Percentiles rank a stretch among this genome's conserved stretches.
These are phyloP conservation scores for Otus sunia DNA, from an alignment of 2,113 vertebrate genomes.

Conservation along the genomic window DNA sequence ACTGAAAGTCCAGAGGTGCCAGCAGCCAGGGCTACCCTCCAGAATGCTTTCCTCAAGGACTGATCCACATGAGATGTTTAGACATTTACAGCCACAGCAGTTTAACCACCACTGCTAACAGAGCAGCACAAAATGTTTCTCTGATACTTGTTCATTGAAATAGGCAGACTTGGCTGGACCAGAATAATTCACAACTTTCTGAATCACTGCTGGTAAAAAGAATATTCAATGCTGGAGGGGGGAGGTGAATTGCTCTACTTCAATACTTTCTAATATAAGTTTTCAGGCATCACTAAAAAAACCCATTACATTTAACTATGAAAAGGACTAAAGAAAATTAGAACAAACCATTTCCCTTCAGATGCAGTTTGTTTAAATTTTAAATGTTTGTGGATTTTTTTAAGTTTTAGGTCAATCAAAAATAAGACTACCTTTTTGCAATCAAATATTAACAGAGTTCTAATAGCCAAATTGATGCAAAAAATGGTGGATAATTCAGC, in stretches of 20 bases:
- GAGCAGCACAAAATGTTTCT: not conserved
- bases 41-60: rapidly evolving
- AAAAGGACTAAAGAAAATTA: not conserved
- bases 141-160: not conserved
- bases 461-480: not conserved
- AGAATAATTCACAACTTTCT: not conserved
- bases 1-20: not conserved
- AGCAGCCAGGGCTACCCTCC: not conserved
- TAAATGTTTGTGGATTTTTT: not conserved
- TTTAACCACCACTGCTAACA: not conserved
- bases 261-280: not conserved
- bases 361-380: not conserved
- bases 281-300: not conserved
- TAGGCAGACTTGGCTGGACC: not conserved
- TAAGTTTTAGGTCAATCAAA: not conserved
- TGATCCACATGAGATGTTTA: not conserved
- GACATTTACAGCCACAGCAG: not conserved
- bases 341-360: not conserved
- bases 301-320: not conserved
- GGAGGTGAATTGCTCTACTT: not conserved
- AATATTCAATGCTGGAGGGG: not conserved
- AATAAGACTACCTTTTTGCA: not conserved
- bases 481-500: not conserved
- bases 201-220: not conserved
- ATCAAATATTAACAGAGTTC: not conserved